Percentiles rank a stretch among this genome's conserved stretches.
Conservation (phyloP, 2,113 vertebrate species). For the Sylvicapra grimmia region DNA sequence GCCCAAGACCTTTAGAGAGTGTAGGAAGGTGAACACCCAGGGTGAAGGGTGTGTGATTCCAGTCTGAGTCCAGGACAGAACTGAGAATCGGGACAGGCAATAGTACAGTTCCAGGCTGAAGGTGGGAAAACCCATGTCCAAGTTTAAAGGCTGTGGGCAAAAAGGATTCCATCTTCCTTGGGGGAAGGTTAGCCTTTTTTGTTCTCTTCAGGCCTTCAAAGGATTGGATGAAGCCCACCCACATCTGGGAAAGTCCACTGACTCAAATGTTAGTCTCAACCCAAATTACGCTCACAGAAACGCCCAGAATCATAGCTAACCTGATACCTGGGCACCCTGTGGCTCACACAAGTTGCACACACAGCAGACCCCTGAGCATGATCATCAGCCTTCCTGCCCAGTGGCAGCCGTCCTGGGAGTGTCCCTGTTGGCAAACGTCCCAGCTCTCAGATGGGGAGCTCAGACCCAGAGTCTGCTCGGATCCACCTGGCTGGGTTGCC, state of each 20-base stretch:
- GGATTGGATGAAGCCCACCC: background rate
- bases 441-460: background rate
- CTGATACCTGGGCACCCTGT: background rate
- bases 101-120: fast-evolving
- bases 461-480: too few species aligned
- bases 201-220: background rate
- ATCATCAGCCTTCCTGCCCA: fast-evolving
- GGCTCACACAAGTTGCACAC: background rate
- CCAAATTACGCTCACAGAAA: background rate
- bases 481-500: fast-evolving
- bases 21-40: too few species aligned
- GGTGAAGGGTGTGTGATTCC: fast-evolving
- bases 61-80: background rate
- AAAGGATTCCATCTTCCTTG: too few species aligned
- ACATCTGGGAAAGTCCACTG: background rate
- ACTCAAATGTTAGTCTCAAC: fast-evolving
- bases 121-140: fast-evolving
- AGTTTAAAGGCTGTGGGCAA: background rate
- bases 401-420: fast-evolving
- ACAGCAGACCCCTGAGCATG: fast-evolving
- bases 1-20: too few species aligned
- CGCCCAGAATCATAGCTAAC: background rate
- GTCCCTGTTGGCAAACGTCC: fast-evolving
- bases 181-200: fast-evolving
- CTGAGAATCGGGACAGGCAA: background rate